These are phyloP conservation scores for Sapayoa aenigma DNA, from an alignment of 2,113 vertebrate genomes.

Conservation along the genomic window DNA sequence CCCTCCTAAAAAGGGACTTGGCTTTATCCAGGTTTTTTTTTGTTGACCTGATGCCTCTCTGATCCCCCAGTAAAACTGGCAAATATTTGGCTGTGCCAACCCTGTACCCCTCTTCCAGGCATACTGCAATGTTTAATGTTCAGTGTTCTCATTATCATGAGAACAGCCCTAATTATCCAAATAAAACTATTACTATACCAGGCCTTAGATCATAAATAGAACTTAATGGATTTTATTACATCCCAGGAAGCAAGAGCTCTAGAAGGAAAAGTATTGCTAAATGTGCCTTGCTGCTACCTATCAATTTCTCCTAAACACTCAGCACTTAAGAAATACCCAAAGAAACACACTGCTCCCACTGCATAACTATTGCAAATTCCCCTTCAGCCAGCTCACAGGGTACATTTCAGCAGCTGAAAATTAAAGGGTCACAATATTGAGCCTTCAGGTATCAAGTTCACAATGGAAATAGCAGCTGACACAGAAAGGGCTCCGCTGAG, in stretches of 20 bases:
- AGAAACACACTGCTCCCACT: slow-evolving; percentile 17
- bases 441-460: slow-evolving; percentile 51
- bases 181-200: slow-evolving; percentile 59
- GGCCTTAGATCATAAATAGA: slow-evolving; percentile 45
- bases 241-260: slow-evolving; percentile 46
- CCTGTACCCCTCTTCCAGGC: not conserved
- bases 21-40: not conserved
- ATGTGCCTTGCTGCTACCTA: slow-evolving; percentile 32
- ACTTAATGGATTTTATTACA: slow-evolving; percentile 65
- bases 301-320: slow-evolving; percentile 59
- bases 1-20: not conserved
- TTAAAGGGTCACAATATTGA: slow-evolving; percentile 68
- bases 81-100: not conserved
- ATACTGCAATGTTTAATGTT: too few relatives aligned
- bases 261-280: slow-evolving; percentile 47
- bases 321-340: slow-evolving; percentile 60
- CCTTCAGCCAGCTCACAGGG: not conserved
- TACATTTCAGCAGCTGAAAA: slow-evolving; percentile 44
- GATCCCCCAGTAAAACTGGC: not conserved
- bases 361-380: not conserved
- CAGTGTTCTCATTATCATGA: not conserved
- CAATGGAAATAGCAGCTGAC: slow-evolving; percentile 54
- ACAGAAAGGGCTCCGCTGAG: slow-evolving; percentile 11
- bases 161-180: slow-evolving; percentile 46
- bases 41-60: not conserved